Base-by-base conservation (phyloP, 2,888 invertebrate genomes). In the Osmoderma eremita region DNA sequence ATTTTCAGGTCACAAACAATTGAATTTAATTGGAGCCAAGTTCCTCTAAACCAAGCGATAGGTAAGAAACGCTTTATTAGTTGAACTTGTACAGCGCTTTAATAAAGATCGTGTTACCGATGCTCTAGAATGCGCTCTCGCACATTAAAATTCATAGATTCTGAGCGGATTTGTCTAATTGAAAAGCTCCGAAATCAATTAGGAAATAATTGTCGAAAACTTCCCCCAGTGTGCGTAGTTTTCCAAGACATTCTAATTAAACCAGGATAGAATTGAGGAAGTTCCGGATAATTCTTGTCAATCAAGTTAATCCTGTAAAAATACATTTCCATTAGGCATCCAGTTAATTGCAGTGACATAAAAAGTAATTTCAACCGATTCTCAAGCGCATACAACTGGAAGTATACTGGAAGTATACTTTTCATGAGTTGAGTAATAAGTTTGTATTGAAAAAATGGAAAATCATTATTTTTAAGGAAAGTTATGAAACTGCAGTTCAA, bases 121-220 rank as follows among this genome's bases (percentile, higher is more conserved):
- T 22, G 10, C 13, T 6, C 22, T 18, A 18, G 64, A 64, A 42
- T 53, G 30, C 45, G 42, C 64, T 30, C 41, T 42, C 15, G 30
- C 15, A 42, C 64, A 64, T 64, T 64, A 54, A 64, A 64, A 54
- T 64, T 64, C 64, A 64, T 64, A 54, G 64, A 64, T 64, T 64
- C 64, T 30, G 8, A 41, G 20, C 45, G 24, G 42, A 54, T 53
- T 51, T 54, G 24, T 42, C 54, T 64, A 54, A 64, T 53, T 54
- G 64, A 64, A 64, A 64, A 64, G 24, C 54, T 24, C 49, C 53
- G 42, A 38, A 54, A 54, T 64, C 64, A 64, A 64, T 64, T 64
- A 64, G 42, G 64, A 62, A 54, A 64, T 64, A 41, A 45, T 64
- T 45, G 51, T 54, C 18, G 54, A 36, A 54, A 54, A 53, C 64